Base-by-base conservation (phyloP, 2,113 vertebrate genomes). In the Tragelaphus imberbis region DNA sequence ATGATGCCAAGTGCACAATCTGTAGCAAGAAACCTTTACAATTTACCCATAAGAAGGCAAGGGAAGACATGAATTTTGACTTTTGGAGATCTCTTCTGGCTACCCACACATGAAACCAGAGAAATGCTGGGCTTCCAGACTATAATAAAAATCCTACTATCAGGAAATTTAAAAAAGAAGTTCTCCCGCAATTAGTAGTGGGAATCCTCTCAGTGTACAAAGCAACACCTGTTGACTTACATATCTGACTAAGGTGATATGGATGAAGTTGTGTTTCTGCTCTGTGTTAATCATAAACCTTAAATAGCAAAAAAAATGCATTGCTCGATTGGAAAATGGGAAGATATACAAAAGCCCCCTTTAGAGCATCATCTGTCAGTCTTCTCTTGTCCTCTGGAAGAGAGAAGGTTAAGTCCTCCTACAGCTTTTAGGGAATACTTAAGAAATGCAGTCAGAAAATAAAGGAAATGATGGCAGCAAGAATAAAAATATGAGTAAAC, bases 371-470 rank as follows among this genome's bases (percentile, higher is more conserved):
- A 55, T 81, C 25, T 80, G 5, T 93, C 40, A 30, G 58, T 27
- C n/a, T 97, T 87, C 30, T 44, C 28, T 40, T 81, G n/a, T 71
- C 40, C 30, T 95, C 87, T 53, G 25, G 47, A 80, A 97, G n/a
- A 44, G 12, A 28, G 58, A 90, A 56, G 44, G 36, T 56, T 91
- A 96, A 91, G 80, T 84, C 89, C 40, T 92, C 75, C 53, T 33
- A 47, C 1, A 86, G 30, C 53, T 87, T 75, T 59, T 51, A 14
- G 21, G 95, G 40, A 79, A 89, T 16, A 89, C 61, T 82, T 77
- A 93, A 84, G 58, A 91, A 89, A 91, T 55, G 56, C 27, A n/a
- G n/a, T 71, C 36, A n/a, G 71, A 90, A 97, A 95, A 91, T 44
- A 89, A 96, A 92, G 21, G 27, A 71, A 77, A 90, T n/a, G 68